Conservation (phyloP, 2,888 invertebrate species). For the Athalia circularis region DNA sequence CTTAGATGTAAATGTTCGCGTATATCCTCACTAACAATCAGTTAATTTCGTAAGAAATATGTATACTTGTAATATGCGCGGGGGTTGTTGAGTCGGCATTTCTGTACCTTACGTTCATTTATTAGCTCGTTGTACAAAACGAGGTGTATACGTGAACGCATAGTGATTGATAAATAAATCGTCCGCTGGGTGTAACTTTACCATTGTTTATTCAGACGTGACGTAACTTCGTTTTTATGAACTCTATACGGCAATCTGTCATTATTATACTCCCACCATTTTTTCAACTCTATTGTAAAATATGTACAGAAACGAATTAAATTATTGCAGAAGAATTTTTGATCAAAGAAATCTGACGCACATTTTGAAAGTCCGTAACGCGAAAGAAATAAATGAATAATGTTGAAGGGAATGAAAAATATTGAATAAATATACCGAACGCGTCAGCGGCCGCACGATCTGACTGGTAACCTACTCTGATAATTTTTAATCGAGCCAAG, state of each 20-base stretch:
- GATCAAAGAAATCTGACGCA: no score
- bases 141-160: no score
- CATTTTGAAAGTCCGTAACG: no score
- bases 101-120: slow-evolving; percentile 1
- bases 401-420: slow-evolving; percentile 17
- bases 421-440: slow-evolving; percentile 19
- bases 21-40: no score
- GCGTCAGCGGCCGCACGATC: slow-evolving; percentile 18
- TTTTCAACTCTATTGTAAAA: background rate
- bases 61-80: background rate
- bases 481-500: slow-evolving; percentile 24
- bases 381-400: background rate
- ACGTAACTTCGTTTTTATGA: slow-evolving; percentile 35
- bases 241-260: slow-evolving; percentile 11
- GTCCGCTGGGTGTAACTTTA: slow-evolving; percentile 22
- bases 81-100: slow-evolving; percentile 13
- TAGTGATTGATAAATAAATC: slow-evolving; percentile 39
- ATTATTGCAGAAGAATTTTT: no score
- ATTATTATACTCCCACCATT: slow-evolving; percentile 7
- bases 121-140: background rate
- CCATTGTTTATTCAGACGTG: slow-evolving; percentile 35
- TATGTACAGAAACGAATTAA: no score
- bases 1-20: no score
- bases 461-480: slow-evolving; percentile 10
- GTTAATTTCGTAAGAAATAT: background rate